These are phyloP conservation scores for Rhogogaster chlorosoma DNA, from an alignment of 2,888 invertebrate species.

Conservation along the genomic window DNA sequence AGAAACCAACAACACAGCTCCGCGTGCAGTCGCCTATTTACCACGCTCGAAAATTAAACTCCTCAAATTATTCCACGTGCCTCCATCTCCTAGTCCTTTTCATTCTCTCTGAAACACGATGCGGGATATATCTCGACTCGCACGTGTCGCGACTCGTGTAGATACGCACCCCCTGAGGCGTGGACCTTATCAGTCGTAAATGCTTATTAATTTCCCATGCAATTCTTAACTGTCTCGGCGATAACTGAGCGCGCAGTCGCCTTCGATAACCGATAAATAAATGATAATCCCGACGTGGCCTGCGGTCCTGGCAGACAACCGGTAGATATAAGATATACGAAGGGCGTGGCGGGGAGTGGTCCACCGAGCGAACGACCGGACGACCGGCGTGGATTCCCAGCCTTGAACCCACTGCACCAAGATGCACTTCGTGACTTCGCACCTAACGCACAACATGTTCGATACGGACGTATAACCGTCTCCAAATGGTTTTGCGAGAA, in stretches of 20 bases:
- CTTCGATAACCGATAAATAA: constrained; percentile 62
- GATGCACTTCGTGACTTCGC: constrained; percentile 51
- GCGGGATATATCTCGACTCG: neutral
- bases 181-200: constrained; percentile 51
- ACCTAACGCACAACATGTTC: constrained; percentile 37
- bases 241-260: constrained; percentile 55
- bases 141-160: constrained; percentile 17
- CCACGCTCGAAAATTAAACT: constrained; percentile 7
- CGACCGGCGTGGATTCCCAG: constrained; percentile 50
- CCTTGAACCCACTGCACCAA: constrained; percentile 60
- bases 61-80: constrained; percentile 21
- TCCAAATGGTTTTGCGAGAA: neutral
- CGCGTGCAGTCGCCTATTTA: constrained; percentile 13
- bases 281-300: constrained; percentile 57
- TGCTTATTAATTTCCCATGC: constrained; percentile 62
- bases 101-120: neutral
- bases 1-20: constrained; percentile 1
- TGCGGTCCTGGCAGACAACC: constrained; percentile 57
- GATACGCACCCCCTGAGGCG: neutral
- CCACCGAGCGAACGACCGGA: constrained; percentile 59
- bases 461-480: neutral
- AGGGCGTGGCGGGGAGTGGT: constrained; percentile 64
- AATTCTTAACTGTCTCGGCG: constrained; percentile 60
- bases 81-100: neutral
- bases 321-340: constrained; percentile 58